Base-by-base conservation (phyloP, 2,888 invertebrate species). In the Orgyia antiqua region DNA sequence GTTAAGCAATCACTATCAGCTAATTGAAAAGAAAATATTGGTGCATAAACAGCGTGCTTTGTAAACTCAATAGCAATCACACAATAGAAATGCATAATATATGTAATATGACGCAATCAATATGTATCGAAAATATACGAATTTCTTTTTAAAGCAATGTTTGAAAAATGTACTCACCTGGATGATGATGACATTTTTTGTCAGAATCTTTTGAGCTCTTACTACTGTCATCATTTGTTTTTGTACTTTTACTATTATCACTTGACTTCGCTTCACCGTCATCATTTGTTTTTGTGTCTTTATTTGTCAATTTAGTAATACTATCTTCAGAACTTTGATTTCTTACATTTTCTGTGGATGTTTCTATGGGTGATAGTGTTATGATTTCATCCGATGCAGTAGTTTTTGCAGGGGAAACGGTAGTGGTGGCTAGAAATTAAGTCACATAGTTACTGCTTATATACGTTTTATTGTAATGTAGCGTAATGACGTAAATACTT, bases 331-430 rank as follows among this genome's bases (percentile, higher is more conserved):
- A 13, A 24, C n/a, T 12, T 28, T 42, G 10, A 5, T 25, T 23
- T 6, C 6, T 39, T 4, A 38, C 34, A 26, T 41, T 36, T 9
- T 53, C 38, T 17, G 39, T 38, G 6, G n/a, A 10, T 10, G 21
- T 20, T 33, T 39, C 53, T 31, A 46, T 37, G 1, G 46, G 52
- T 5, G 49, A 51, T 40, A 54, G 18, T 8, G 42, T 44, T 13
- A 44, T 39, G 9, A 30, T 20, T 27, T 35, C 7, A 9, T 20
- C 20, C n/a, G n/a, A n/a, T n/a, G 20, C 20, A 6, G 7, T 4
- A 20, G 9, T 20, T 7, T 20, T 20, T 20, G 5, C 5, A 6
- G 9, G 20, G n/a, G 20, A 20, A 15, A 4, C 6, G 15, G 15
- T 15, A 15, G 4, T 15, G 15, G 15, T 15, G 6, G 6, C 15